These are phyloP conservation scores for Rostratula benghalensis DNA, from an alignment of 2,113 vertebrate genomes.

Conservation along the genomic window DNA sequence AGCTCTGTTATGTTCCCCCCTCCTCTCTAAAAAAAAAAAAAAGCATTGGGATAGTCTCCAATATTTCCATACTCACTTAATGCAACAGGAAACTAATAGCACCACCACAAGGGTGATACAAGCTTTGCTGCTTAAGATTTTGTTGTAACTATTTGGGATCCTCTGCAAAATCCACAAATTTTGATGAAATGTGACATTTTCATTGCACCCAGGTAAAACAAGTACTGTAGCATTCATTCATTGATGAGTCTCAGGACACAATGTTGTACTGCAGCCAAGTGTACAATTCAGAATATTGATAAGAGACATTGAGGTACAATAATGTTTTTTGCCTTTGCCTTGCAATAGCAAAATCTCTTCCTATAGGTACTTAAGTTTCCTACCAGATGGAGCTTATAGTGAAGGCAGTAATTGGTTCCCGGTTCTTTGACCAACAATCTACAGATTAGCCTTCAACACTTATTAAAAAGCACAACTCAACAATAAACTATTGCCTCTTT, in stretches of 20 bases:
- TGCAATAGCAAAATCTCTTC: background rate
- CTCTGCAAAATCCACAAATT: background rate
- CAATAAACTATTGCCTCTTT: background rate
- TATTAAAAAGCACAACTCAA: background rate
- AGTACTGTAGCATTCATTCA: background rate
- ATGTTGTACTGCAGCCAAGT: background rate
- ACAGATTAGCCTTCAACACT: background rate
- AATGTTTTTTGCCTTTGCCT: background rate
- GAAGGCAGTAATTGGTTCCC: background rate
- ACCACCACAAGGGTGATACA: background rate
- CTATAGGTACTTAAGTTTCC: background rate
- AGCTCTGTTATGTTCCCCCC: background rate
- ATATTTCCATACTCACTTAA: background rate
- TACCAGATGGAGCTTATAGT: background rate
- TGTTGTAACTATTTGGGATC: background rate
- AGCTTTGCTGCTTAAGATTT: background rate
- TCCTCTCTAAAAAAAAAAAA: background rate
- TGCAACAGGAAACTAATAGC: background rate
- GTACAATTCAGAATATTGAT: background rate
- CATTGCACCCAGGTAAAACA: background rate
- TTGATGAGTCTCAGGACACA: background rate
- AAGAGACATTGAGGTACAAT: background rate
- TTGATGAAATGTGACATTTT: conserved; percentile 7
- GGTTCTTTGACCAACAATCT: background rate
- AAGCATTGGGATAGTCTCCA: background rate